Evolutionary conservation across 1,140 invertebrate genomes (phyloP), one percentile per base, ranked within the genome.

Genomic region (Pseudoatta argentina): DNA sequence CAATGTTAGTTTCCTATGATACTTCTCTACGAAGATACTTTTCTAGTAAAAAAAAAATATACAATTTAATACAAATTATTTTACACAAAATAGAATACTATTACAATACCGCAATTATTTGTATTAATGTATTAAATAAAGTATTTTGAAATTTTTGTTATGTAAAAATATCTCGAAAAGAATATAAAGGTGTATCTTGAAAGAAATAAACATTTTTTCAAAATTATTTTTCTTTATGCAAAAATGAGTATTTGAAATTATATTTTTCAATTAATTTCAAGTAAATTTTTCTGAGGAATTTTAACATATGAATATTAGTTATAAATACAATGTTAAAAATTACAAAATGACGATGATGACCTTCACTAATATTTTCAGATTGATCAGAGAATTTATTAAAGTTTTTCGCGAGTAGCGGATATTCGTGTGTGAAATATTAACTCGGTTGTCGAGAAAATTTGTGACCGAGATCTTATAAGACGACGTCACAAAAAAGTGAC

Each of bases 381-480:
- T 59, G 16, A 57, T 73, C 12, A 12, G 30, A 59, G 30, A 73
- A 34, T 73, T 14, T n/a, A 0, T 57, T 21, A 21, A 76, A 76
- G 14, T 59, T 61, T 61, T 12, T n/a, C 48, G 7, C 14, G 21
- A 39, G 27, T 8, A 30, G 2, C 2, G 14, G 16, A 27, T 27
- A 21, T 27, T 14, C 10, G 39, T 4, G 59, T 2, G 24, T 48
- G 14, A 30, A 73, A 61, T 83, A 83, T 83, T 82, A 59, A 34
- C 51, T 61, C 24, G 27, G 0, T 39, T n/a, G 30, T 30, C 10
- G 16, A 27, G 67, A 61, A 73, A 59, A 82, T 73, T 82, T 21
- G 69, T 67, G 72, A 55, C 24, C 67, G 21, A 44, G 39, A 16
- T 55, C 16, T 69, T 67, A 48, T 16, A 39, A n/a, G 30, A 34